These are phyloP conservation scores for Prietella phreatophila DNA, from an alignment of 2,113 vertebrate species.

Conservation along the genomic window DNA sequence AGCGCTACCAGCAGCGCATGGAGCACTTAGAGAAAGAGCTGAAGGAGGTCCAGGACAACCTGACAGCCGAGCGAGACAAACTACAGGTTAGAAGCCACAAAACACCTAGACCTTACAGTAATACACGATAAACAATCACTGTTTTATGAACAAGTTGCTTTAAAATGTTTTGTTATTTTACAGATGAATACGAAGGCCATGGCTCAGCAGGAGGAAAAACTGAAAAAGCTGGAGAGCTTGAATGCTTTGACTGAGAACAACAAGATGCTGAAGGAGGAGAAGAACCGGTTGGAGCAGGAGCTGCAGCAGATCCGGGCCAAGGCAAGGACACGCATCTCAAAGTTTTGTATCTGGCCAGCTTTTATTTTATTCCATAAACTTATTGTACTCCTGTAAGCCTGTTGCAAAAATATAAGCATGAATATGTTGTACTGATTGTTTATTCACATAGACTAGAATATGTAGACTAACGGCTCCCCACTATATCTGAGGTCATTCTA, in stretches of 20 bases:
- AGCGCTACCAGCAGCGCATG: conserved; percentile 86
- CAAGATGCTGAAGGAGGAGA: conserved; percentile 91
- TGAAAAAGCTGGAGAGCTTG: conserved; percentile 96
- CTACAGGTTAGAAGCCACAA: conserved; percentile 80
- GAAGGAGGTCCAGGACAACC: conserved; percentile 84
- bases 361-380: too few relatives aligned
- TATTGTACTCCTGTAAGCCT: not conserved
- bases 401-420: not conserved
- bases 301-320: conserved; percentile 88
- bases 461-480: too few relatives aligned
- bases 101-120: not conserved
- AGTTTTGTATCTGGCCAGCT: not conserved
- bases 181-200: conserved; percentile 92
- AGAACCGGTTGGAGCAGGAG: conserved; percentile 84
- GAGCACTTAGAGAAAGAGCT: conserved; percentile 90
- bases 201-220: conserved; percentile 92
- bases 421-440: not conserved
- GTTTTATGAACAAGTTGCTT: not conserved
- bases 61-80: conserved; percentile 86
- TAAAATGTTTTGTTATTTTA: not conserved
- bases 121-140: not conserved
- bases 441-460: not conserved
- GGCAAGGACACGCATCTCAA: conserved; percentile 50
- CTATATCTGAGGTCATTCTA: not conserved
- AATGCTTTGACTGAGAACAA: conserved; percentile 92